Evolutionary conservation across 2,113 vertebrate genomes (phyloP).

Genomic region (Sphaerodactylus townsendi): DNA sequence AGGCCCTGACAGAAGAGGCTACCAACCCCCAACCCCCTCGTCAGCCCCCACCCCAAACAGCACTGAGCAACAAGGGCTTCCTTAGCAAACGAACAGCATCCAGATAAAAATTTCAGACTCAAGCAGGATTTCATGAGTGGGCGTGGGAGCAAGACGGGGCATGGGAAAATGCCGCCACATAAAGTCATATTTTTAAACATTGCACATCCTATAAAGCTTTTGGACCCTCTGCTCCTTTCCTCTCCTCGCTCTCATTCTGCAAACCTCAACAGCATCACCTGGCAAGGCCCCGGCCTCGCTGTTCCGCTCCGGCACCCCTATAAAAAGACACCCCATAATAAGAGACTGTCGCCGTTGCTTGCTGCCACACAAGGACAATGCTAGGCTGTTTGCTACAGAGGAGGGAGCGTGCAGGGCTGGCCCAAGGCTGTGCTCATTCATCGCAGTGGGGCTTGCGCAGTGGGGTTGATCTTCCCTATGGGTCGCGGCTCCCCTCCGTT

Average conservation of each 20-base stretch:
- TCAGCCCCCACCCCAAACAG: background rate
- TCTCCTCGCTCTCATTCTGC: background rate
- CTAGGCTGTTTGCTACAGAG: background rate
- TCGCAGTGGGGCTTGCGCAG: background rate
- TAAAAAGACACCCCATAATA: accelerated
- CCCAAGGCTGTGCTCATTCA: background rate
- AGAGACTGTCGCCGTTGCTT: background rate
- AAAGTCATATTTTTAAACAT: background rate
- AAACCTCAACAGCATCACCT: background rate
- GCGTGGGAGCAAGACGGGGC: background rate
- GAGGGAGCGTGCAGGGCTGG: background rate
- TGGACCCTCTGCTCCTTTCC: background rate
- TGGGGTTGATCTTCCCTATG: too few relatives aligned
- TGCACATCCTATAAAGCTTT: too few relatives aligned
- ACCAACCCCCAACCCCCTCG: background rate
- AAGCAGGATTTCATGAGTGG: too few relatives aligned
- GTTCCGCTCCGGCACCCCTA: accelerated
- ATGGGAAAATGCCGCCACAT: too few relatives aligned
- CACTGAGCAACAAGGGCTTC: background rate
- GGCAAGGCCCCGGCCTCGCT: background rate
- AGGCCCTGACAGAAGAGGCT: background rate
- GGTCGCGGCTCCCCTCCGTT: too few relatives aligned
- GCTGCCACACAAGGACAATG: constrained; percentile 20
- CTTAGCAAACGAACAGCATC: background rate
- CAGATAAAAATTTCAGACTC: background rate